A percentile compares a stretch with the other conserved stretches of the same genome.
Evolutionary conservation across 2,888 invertebrate genomes (phyloP).

Genomic region (Limnephilus rhombicus): DNA sequence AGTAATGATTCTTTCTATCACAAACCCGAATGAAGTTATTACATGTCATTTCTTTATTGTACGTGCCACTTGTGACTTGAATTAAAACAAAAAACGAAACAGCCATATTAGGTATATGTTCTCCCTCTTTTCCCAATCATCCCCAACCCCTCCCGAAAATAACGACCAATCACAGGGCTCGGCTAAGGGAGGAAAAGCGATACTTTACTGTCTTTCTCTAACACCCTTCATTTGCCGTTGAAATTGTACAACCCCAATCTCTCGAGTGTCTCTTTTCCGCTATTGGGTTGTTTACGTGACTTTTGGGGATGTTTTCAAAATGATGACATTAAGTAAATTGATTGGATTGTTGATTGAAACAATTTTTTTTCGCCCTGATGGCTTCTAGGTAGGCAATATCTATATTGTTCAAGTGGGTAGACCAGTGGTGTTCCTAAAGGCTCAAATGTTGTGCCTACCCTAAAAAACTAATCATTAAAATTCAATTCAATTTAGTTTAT

Average conservation of each 20-base stretch:
- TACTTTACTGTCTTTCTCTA: not conserved
- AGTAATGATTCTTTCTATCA: no score
- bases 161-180: not conserved
- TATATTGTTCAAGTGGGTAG: no score
- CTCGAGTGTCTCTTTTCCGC: not conserved
- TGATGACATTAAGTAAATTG: conserved; percentile 1
- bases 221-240: not conserved
- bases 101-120: not conserved
- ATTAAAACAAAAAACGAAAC: not conserved
- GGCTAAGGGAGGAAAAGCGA: not conserved
- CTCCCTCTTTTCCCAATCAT: not conserved
- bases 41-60: not conserved
- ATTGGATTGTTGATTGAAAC: not conserved
- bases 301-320: not conserved
- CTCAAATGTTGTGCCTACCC: no score
- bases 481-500: no score
- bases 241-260: not conserved
- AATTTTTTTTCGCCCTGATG: not conserved
- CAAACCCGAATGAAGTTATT: no score
- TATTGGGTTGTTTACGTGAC: not conserved
- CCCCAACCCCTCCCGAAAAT: not conserved
- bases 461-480: no score
- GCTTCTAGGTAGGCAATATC: not conserved
- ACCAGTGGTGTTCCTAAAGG: no score
- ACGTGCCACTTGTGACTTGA: no score